Base-by-base conservation (phyloP, 2,797 vertebrate species). In the Pseudomugil gertrudae region DNA sequence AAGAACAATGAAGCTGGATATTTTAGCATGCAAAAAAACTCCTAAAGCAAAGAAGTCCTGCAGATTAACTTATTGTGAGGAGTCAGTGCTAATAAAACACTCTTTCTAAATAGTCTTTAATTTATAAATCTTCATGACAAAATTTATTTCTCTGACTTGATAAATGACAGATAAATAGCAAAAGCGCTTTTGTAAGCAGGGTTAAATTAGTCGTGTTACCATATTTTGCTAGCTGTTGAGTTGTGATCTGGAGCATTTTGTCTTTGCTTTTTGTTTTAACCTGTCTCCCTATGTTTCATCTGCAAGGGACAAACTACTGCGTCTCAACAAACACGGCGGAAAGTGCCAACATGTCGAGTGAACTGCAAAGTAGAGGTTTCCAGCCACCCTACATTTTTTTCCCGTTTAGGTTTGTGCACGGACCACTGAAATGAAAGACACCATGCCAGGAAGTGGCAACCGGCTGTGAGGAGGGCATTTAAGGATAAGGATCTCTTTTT, bases 301-400 rank as follows among this genome's bases (percentile, higher is more conserved):
- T 57, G 56, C 13, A 24, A 48, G 53, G 59, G 71, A 66, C 72
- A 86, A 81, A 84, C 69, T 80, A 79, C 85, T 79, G 83, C 32
- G 55, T 80, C 81, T 76, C 79, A 87, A 76, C 71, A 74, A 81
- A 76, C 55, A 10, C 61, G 17, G 55, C 59, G 69, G 56, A 83
- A 79, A 77, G 72, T 58, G 68, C 76, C 78, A 79, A 57, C 45
- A 26, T 81, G 73, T 86, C 74, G 78, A 69, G 64, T 63, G 64
- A 67, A 78, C 65, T 77, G 75, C 71, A 70, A 75, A 67, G 80
- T 75, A 75, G 77, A 78, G 80, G 74, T 90, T 84, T 79, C 78
- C 76, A 40, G 79, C 74, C 85, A 81, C 83, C 72, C 69, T 38
- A 9, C 81, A 81, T 70, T 76, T 32, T n/a, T 75, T 81, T 84